Base-by-base conservation (phyloP, 2,113 vertebrate species). In the Choloepus hoffmanni region DNA sequence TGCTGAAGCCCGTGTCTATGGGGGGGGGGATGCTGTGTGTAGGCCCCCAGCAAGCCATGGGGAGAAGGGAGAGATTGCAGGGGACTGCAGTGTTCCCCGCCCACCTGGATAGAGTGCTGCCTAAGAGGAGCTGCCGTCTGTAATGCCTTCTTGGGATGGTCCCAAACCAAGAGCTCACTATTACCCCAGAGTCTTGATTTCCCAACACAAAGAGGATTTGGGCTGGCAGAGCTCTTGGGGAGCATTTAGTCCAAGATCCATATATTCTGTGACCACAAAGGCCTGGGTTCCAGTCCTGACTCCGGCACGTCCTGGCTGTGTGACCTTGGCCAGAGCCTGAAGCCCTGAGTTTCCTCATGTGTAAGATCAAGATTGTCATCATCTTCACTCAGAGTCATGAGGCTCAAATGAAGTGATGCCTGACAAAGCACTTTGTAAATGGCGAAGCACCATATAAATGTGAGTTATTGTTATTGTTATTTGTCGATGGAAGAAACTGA, bases 401-500 rank as follows among this genome's bases (percentile, higher is more conserved):
- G 33, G 43, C 76, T n/a, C 68, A 10, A 76, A 72, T 84, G 78
- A 88, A 82, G 58, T 12, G n/a, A 5, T 28, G 12, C 21, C 48
- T 77, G n/a, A 67, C n/a, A 68, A 85, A 48, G 19, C 43, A 16
- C 50, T 65, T 70, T 62, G n/a, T 43, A 74, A 67, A 79, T 3
- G 12, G 40, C 58, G 81, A 74, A 86, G 50, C 30, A 50, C 65
- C 53, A 40, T 12, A 9, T 33, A 63, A 92, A 90, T 62, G 5
- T 85, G 62, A 85, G 50, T 85, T 72, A 84, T 7, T 74, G n/a
- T 23, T 55, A n/a, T 28, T 60, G 36, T 45, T 83, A 40, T 45
- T 83, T 94, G n/a, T 85, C 91, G 60, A 0, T 4, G 43, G 95
- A 92, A 65, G 88, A 95, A 96, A 94, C 78, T 36, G 78, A 93